Base-by-base conservation (phyloP, 2,888 invertebrate genomes). In the Teleogryllus oceanicus region DNA sequence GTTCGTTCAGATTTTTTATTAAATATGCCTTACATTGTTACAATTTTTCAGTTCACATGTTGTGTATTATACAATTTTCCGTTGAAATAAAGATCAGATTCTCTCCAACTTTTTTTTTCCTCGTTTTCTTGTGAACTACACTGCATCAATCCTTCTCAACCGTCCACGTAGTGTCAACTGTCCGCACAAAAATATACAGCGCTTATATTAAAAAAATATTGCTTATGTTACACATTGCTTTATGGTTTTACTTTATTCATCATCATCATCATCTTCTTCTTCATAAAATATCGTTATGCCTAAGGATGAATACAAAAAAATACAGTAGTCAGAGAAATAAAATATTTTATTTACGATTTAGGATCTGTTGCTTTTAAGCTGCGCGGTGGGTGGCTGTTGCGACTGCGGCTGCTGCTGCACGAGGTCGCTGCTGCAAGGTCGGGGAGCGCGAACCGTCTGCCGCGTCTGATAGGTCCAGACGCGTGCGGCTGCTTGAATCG, bases 231-330 rank as follows among this genome's bases (percentile, higher is more conserved):
- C 62, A 62, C 62, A 62, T 62, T 62, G 62, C 62, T 13, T 62
- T n/a, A 62, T 62, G 62, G n/a, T 62, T 62, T 24, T 37, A 37
- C 37, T 37, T 37, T 37, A 37, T 37, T 18, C 62, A 62, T 62
- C n/a, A 16, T n/a, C n/a, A 16, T 62, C 16, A 16, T 62, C 62
- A 62, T 62, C n/a, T 62, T n/a, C n/a, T 62, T 62, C 16, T 62
- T 62, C 62, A 62, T 62, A 62, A 62, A 62, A 62, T 62, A 62
- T 62, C 62, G 62, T 62, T n/a, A 62, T 62, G 62, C 62, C 62
- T 62, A 62, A 62, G 62, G 62, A 37, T 37, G 37, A 62, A 62
- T 62, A 62, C 62, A 62, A n/a, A 13, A 18, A 62, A 62, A 37
- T 37, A 37, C 37, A 37, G 62, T 62, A 62, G 16, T 62, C 62